A percentile compares a stretch with the other conserved stretches of the same genome.
Conservation (phyloP, 2,113 vertebrate genomes). For the Melanerpes aurifrons region DNA sequence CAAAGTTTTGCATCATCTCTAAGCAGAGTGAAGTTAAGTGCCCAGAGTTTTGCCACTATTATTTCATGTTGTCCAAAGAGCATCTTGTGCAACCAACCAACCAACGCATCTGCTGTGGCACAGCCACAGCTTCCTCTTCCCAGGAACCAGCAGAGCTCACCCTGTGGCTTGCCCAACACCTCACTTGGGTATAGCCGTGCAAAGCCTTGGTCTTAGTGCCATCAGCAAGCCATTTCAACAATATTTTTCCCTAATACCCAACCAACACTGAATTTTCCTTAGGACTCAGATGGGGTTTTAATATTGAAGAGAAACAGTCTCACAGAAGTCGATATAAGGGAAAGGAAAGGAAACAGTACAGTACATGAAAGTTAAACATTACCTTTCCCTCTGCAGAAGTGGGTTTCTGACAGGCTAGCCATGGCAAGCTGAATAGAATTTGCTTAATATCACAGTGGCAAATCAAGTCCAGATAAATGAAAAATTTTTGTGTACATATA, state of each 20-base stretch:
- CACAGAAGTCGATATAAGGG: background rate
- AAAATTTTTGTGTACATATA: background rate
- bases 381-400: background rate
- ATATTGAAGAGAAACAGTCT: background rate
- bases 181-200: rapidly evolving
- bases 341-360: background rate
- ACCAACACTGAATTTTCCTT: background rate
- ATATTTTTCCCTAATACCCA: background rate
- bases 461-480: background rate
- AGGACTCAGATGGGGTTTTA: background rate
- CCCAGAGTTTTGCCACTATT: background rate
- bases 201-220: background rate
- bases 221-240: background rate
- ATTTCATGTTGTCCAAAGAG: background rate
- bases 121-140: background rate
- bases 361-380: background rate
- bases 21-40: background rate
- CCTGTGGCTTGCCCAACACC: rapidly evolving
- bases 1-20: background rate
- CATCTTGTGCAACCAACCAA: background rate
- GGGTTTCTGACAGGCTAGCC: background rate
- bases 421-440: background rate
- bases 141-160: rapidly evolving
- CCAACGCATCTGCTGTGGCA: background rate
- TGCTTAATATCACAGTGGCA: background rate